Base-by-base conservation (phyloP, 2,888 invertebrate genomes). In the Agrotis clavis region DNA sequence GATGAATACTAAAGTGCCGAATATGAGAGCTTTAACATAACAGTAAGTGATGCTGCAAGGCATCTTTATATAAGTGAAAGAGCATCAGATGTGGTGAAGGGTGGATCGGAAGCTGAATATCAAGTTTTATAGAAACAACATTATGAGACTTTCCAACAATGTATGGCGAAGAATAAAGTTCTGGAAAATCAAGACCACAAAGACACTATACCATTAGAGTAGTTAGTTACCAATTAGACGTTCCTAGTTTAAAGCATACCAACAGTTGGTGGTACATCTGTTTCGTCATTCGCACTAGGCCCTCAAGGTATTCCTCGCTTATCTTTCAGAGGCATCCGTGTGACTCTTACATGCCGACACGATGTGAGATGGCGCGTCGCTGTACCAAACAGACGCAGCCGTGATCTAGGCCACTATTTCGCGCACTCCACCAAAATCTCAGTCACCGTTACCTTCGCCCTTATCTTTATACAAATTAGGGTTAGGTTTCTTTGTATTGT, bases 281-380 rank as follows among this genome's bases (percentile, higher is more conserved):
- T 47, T 19, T 57, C 16, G 4, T 54, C 19, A 16, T n/a, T 45
- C 47, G 0, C 66, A 41, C 14, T 45, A 61, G 41, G 41, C 61
- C 64, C n/a, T 70, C 41, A n/a, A 85, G 82, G 87, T 87, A 91
- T 92, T 91, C 90, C 84, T 73, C 79, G 84, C 92, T 78, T 95
- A 95, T 95, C 95, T 92, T 90, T 91, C 83, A 84, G 86, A 94
- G 90, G 90, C 93, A 94, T 94, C 94, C 91, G 84, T 79, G 84
- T 79, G 87, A 88, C 87, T 85, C 85, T 89, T 87, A 90, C 92
- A 90, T 93, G 87, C 92, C 93, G 84, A 90, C 92, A 92, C 91
- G 92, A 74, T 64, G 74, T 66, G 65, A 81, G 81, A 90, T 86
- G 87, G 81, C 87, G 86, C 86, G 85, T 88, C 86, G 72, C 53